phyloP scores from a whole-genome alignment of 2,797 vertebrate species.

The Saxicola maurus region DNA sequence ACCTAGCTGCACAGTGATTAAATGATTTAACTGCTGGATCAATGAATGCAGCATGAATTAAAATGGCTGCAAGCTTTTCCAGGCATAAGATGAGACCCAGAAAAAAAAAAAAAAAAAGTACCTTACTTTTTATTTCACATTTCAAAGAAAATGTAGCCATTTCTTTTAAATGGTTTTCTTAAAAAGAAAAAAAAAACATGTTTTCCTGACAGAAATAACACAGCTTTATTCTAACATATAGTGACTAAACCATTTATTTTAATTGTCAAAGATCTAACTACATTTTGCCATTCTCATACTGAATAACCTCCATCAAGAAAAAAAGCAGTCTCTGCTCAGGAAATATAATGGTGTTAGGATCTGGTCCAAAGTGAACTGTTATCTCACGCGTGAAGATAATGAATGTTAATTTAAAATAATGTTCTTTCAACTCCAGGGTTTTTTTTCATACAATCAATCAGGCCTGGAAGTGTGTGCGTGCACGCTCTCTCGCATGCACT shows the following conservation, averaged over 20 bases:
- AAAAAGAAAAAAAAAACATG: background rate
- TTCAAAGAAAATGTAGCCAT: background rate
- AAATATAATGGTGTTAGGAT: slow-evolving; percentile 19
- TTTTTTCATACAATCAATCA: slow-evolving; percentile 35
- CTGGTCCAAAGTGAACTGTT: slow-evolving; percentile 48
- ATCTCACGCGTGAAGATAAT: slow-evolving; percentile 50
- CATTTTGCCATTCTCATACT: background rate
- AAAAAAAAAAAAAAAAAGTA: background rate
- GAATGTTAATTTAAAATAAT: slow-evolving; percentile 59
- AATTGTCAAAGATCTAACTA: background rate
- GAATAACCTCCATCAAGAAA: slow-evolving; percentile 12
- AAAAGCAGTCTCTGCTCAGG: slow-evolving; percentile 9
- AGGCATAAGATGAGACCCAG: slow-evolving; percentile 2
- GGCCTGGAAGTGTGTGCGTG: slow-evolving; percentile 16
- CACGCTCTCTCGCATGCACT: background rate
- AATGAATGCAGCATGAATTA: slow-evolving; percentile 38
- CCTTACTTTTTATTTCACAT: background rate
- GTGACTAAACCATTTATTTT: background rate
- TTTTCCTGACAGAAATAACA: background rate
- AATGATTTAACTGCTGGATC: slow-evolving; percentile 34
- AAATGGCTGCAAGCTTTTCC: slow-evolving; percentile 46
- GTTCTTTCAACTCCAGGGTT: slow-evolving; percentile 24
- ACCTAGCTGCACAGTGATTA: slow-evolving; percentile 25
- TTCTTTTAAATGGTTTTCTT: background rate
- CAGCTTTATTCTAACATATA: background rate